phyloP scores from a whole-genome alignment of 2,888 invertebrate genomes.

The Polydrusus pterygomalis region DNA sequence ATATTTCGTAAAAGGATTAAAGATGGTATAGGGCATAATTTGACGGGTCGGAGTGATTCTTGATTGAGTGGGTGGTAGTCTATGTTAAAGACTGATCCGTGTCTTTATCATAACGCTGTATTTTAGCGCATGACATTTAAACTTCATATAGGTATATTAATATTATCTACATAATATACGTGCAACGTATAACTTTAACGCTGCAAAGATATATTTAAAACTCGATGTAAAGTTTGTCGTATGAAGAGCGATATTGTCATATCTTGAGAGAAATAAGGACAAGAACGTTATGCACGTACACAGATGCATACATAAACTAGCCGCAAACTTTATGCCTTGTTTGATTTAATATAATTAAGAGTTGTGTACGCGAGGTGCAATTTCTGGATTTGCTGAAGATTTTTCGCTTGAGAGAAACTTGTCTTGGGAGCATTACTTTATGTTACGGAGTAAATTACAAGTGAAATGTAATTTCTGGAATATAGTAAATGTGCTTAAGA shows the following conservation, averaged over 20 bases:
- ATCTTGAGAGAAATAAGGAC: slow-evolving; percentile 6
- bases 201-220: no score
- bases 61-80: no score
- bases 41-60: no score
- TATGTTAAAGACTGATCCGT: no score
- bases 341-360: slow-evolving; percentile 23
- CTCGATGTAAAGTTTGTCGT: neutral
- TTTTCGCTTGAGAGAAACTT: slow-evolving; percentile 20
- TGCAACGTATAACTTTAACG: no score
- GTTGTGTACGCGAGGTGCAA: slow-evolving; percentile 13
- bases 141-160: no score
- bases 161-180: no score
- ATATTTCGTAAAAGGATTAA: no score
- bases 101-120: no score
- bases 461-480: slow-evolving; percentile 16
- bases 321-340: slow-evolving; percentile 17
- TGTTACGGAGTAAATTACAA: slow-evolving; percentile 13
- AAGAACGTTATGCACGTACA: neutral
- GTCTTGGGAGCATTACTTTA: slow-evolving; percentile 7
- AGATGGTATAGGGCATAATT: no score
- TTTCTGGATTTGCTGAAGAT: slow-evolving; percentile 14
- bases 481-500: slow-evolving; percentile 10
- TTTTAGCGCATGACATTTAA: no score
- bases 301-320: slow-evolving; percentile 25
- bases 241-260: slow-evolving; percentile 13